Evolutionary conservation across 2,113 vertebrate species (phyloP).

Genomic region (Chaetorhynchus papuensis): DNA sequence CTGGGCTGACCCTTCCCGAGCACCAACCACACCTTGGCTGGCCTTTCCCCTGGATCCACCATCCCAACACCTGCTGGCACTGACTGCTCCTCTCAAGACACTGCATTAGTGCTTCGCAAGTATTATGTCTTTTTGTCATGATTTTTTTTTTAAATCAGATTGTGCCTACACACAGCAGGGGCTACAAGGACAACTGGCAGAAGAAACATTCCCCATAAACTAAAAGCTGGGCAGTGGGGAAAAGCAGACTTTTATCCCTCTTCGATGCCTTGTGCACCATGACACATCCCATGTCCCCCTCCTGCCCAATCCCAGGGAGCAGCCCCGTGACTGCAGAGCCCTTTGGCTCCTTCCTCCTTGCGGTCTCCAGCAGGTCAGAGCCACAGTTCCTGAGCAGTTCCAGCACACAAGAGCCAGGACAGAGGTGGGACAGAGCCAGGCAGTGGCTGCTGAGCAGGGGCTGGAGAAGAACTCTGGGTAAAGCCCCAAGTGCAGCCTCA

Average conservation of each 20-base stretch:
- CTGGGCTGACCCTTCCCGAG: not conserved
- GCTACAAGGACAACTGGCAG: not conserved
- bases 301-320: not conserved
- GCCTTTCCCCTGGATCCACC: not conserved
- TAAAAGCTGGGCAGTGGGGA: not conserved
- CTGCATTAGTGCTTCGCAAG: not conserved
- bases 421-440: not conserved
- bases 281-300: not conserved
- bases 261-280: not conserved
- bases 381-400: rapidly evolving
- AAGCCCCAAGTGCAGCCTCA: not conserved
- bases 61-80: not conserved
- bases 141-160: not conserved
- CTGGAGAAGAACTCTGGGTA: not conserved
- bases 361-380: not conserved
- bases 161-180: not conserved
- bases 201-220: not conserved
- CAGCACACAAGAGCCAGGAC: not conserved
- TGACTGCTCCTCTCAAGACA: not conserved
- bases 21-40: not conserved
- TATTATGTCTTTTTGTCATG: not conserved
- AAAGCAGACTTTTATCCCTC: not conserved
- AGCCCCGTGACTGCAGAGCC: not conserved
- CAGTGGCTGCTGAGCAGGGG: not conserved
- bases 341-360: not conserved